These are phyloP conservation scores for Drosophila azteca DNA, from an alignment of 1,140 invertebrate genomes.

Conservation along the genomic window DNA sequence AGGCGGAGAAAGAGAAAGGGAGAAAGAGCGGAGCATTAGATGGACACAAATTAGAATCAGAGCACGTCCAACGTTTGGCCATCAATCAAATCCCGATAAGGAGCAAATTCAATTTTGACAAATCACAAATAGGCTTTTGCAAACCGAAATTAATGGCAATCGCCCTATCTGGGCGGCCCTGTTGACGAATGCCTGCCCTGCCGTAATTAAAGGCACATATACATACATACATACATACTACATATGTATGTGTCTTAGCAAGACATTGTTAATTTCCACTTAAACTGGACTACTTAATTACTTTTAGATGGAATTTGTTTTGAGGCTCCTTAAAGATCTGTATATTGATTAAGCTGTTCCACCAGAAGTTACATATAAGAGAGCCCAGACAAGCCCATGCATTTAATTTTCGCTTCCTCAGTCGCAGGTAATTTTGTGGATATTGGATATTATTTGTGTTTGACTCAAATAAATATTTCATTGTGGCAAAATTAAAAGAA, in stretches of 20 bases:
- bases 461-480: constrained; percentile 60
- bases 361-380: neutral
- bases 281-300: constrained; percentile 65
- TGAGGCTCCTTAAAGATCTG: neutral
- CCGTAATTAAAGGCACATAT: constrained; percentile 62
- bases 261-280: constrained; percentile 35
- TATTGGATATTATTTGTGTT: constrained; percentile 36
- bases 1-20: too few relatives aligned
- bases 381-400: neutral
- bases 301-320: constrained; percentile 55
- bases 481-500: constrained; percentile 43
- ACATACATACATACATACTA: constrained; percentile 16
- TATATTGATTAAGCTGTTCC: neutral
- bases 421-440: constrained; percentile 46
- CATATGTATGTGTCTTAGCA: constrained; percentile 6
- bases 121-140: constrained; percentile 80
- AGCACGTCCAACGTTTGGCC: constrained; percentile 31
- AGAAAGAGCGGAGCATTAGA: constrained; percentile 11
- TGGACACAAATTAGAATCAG: constrained; percentile 38
- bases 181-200: constrained; percentile 29
- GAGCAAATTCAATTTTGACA: constrained; percentile 77
- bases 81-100: constrained; percentile 78
- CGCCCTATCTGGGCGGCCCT: constrained; percentile 5
- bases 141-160: constrained; percentile 73
- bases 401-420: constrained; percentile 40